These are phyloP conservation scores for Aporophyla lueneburgensis DNA, from an alignment of 2,888 invertebrate genomes.

Conservation along the genomic window DNA sequence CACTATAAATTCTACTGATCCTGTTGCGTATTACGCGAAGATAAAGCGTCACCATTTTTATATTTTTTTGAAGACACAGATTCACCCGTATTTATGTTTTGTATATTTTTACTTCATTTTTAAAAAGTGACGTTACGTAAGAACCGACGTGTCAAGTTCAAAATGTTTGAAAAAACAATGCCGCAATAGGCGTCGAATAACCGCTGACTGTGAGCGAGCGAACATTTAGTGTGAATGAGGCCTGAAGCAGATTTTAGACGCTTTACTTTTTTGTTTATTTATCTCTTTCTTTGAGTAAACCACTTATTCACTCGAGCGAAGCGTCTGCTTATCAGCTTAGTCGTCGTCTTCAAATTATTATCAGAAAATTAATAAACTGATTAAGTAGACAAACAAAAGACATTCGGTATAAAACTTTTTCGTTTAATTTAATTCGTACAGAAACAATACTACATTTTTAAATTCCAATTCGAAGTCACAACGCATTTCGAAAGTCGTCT, in stretches of 20 bases:
- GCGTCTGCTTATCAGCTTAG: background rate
- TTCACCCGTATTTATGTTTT: no score
- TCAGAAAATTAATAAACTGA: background rate
- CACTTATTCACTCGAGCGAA: background rate
- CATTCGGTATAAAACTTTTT: background rate
- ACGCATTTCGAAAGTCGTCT: constrained; percentile 9
- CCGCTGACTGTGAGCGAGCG: background rate
- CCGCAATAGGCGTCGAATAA: background rate
- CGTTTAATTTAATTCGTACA: background rate
- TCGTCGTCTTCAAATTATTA: background rate
- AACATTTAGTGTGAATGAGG: background rate
- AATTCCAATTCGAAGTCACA: constrained; percentile 28
- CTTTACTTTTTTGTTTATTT: background rate
- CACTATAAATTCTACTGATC: no score
- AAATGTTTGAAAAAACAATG: background rate
- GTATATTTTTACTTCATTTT: no score
- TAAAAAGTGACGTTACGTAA: no score
- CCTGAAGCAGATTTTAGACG: background rate
- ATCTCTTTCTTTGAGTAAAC: background rate
- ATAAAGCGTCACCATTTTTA: no score
- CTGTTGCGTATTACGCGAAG: no score
- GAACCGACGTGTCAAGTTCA: background rate
- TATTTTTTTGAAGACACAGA: no score
- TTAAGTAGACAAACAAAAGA: background rate
- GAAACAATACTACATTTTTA: background rate